Evolutionary conservation across 2,888 invertebrate genomes (phyloP), one percentile per base, ranked within the genome.

Genomic region (Eristalis intricaria): DNA sequence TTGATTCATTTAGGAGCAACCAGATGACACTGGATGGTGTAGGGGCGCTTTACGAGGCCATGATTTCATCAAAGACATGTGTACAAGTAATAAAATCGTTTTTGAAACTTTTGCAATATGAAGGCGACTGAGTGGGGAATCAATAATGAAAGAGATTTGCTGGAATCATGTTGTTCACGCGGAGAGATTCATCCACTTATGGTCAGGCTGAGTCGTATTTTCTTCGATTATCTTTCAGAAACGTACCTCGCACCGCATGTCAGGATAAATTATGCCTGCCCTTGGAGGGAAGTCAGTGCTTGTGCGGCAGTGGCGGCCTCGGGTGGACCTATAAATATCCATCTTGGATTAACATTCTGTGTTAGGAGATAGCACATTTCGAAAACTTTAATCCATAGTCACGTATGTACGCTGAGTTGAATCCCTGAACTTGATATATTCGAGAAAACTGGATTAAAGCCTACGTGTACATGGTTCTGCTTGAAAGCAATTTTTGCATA

Each of bases 11-110:
- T 60, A 29, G 60, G 23, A 4, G 26, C 60, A 11, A 23, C 11
- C 23, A 60, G 60, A 60, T 60, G 60, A 50, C 50, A 50, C 50
- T 10, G 60, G n/a, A 13, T 23, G 13, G n/a, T 60, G 60, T 26
- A 26, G 26, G 60, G 26, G 15, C 26, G 5, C 22, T 60, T 60
- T 60, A 60, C 19, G 60, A 15, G 60, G 60, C 60, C 26, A 60
- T 26, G 26, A 23, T 60, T 29, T 26, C 60, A 26, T 23, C 26
- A 13, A 15, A 60, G 60, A 29, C 60, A 60, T 60, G 60, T 60
- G 60, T 23, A 60, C 4, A 60, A 60, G 26, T 60, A 60, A 60
- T 60, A 60, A 60, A 60, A 50, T 50, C 19, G 50, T 50, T 50
- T 19, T 50, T 50, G 19, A 50, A 50, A 50, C 50, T 50, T 50